Evolutionary conservation across 2,797 vertebrate genomes (phyloP).

Genomic region (Lagodon rhomboides): DNA sequence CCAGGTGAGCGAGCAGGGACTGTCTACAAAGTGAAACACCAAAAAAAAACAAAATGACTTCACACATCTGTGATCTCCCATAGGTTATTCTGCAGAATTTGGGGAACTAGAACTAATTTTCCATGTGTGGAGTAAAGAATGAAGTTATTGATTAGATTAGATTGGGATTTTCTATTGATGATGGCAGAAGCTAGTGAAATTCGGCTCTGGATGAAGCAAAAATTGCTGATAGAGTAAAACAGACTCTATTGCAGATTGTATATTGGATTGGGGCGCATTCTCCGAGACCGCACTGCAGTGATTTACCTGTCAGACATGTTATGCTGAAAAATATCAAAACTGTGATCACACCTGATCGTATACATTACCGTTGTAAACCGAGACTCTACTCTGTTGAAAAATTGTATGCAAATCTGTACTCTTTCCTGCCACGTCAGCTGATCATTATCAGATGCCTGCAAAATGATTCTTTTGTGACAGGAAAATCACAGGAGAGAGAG

Average conservation of each 20-base stretch:
- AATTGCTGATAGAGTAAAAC: neutral
- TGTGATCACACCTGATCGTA: conserved; percentile 48
- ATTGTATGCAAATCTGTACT: neutral
- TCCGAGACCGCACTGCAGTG: neutral
- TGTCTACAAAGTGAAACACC: no score
- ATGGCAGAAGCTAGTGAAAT: conserved; percentile 3
- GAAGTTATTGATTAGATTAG: no score
- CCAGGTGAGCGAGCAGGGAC: no score
- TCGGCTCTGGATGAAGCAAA: neutral
- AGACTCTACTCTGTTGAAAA: neutral
- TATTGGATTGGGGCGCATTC: neutral
- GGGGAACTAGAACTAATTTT: no score
- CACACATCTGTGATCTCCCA: no score
- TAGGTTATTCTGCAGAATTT: no score
- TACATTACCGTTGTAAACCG: neutral
- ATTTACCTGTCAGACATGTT: neutral
- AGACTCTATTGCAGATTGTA: neutral
- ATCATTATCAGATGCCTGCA: conserved; percentile 2
- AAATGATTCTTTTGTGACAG: no score
- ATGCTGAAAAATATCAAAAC: neutral
- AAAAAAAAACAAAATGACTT: no score
- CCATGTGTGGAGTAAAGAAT: no score
- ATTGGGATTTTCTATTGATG: neutral
- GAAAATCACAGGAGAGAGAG: neutral
- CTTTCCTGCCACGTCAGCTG: neutral